These are phyloP conservation scores for Passerculus sandwichensis DNA, from an alignment of 2,797 vertebrate genomes.

Conservation along the genomic window DNA sequence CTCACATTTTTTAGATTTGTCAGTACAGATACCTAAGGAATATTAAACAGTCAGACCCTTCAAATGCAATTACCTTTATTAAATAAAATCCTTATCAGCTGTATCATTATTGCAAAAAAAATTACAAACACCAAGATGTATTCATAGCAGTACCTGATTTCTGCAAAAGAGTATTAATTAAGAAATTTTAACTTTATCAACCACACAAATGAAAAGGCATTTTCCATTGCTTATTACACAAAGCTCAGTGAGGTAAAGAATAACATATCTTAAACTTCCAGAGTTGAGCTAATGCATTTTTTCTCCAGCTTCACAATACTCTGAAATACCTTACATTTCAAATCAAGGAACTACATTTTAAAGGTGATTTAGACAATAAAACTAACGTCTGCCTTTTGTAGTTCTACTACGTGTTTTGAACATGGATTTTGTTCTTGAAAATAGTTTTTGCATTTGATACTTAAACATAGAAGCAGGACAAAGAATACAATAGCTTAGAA, in stretches of 20 bases:
- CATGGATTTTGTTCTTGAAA: not conserved
- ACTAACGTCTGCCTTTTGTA: slow-evolving; percentile 10
- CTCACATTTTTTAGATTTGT: slow-evolving; percentile 62
- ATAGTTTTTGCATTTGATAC: not conserved
- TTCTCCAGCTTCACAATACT: slow-evolving; percentile 43
- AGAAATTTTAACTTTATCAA: slow-evolving; percentile 70
- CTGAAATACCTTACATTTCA: slow-evolving; percentile 54
- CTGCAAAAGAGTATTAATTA: slow-evolving; percentile 67
- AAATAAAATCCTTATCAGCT: slow-evolving; percentile 68
- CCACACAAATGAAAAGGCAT: slow-evolving; percentile 58
- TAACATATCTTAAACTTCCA: slow-evolving; percentile 45
- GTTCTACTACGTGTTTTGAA: not conserved
- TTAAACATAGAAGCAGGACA: not conserved
- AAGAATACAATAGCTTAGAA: not conserved
- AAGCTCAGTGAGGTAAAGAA: slow-evolving; percentile 50
- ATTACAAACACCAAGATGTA: slow-evolving; percentile 52
- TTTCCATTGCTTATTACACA: slow-evolving; percentile 55
- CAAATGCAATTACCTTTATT: slow-evolving; percentile 71
- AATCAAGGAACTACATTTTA: slow-evolving; percentile 24
- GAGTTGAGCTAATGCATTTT: slow-evolving; percentile 52
- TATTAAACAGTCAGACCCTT: slow-evolving; percentile 69
- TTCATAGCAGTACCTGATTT: slow-evolving; percentile 37
- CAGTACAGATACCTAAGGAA: slow-evolving; percentile 62
- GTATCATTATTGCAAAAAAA: slow-evolving; percentile 65
- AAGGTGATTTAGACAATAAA: slow-evolving; percentile 24